These are phyloP conservation scores for Chrysolina haemoptera DNA, from an alignment of 2,888 invertebrate species.

Conservation along the genomic window DNA sequence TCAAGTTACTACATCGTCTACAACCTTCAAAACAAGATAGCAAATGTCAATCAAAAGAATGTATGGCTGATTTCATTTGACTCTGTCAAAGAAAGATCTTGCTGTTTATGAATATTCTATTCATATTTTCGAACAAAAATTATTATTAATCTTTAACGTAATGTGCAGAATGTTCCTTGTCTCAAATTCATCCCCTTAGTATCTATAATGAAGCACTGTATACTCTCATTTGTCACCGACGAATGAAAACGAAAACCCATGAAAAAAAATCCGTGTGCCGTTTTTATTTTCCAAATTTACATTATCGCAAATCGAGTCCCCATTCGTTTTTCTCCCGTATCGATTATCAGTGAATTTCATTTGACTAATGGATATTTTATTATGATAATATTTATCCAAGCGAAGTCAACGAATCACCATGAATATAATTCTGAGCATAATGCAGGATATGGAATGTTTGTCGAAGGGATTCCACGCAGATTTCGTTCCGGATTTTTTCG, in stretches of 20 bases:
- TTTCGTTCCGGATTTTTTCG: conserved; percentile 5
- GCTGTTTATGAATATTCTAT: no score
- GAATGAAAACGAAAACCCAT: background rate
- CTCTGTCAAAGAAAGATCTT: no score
- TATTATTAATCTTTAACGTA: no score
- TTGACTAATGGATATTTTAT: conserved; percentile 24
- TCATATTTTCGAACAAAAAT: no score
- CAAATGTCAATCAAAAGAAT: no score
- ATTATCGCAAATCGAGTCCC: background rate
- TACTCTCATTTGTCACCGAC: no score
- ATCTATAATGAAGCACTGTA: no score
- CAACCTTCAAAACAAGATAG: no score
- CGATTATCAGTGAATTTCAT: conserved; percentile 1
- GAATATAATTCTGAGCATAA: conserved; percentile 14
- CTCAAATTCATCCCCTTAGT: no score
- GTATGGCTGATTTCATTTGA: no score
- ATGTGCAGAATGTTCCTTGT: no score
- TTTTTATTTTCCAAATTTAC: conserved; percentile 10
- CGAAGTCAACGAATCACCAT: conserved; percentile 14
- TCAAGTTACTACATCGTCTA: no score
- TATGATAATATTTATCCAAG: conserved; percentile 15
- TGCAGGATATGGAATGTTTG: conserved; percentile 12
- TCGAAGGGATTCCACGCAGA: background rate
- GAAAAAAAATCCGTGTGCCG: background rate
- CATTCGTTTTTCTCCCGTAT: background rate